These are phyloP conservation scores for Adelges cooleyi DNA, from an alignment of 1,140 invertebrate species.

Conservation along the genomic window DNA sequence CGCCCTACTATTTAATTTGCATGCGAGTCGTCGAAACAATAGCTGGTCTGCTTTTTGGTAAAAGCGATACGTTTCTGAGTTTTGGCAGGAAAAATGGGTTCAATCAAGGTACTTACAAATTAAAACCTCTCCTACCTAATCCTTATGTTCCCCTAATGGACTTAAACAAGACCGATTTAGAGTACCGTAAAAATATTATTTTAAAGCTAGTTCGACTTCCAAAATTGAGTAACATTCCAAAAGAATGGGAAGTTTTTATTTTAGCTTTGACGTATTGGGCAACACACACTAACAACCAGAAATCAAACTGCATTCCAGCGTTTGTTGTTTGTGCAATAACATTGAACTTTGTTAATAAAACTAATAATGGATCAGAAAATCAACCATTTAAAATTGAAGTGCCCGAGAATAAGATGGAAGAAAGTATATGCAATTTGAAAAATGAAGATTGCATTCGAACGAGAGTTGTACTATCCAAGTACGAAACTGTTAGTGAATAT, in stretches of 20 bases:
- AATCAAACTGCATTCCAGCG: slow-evolving; percentile 30
- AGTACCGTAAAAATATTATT: slow-evolving; percentile 24
- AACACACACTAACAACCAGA: slow-evolving; percentile 20
- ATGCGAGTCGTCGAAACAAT: slow-evolving; percentile 42
- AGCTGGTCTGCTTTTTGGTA: slow-evolving; percentile 43
- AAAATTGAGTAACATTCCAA: slow-evolving; percentile 27
- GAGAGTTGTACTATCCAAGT: background rate
- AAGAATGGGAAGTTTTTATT: slow-evolving; percentile 31
- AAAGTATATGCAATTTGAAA: background rate
- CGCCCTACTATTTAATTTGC: slow-evolving; percentile 48
- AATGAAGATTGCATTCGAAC: background rate
- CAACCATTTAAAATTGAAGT: background rate
- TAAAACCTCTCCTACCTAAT: background rate
- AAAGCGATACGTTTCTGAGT: slow-evolving; percentile 8
- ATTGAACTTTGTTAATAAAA: slow-evolving; percentile 22
- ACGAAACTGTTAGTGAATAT: background rate
- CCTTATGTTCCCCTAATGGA: slow-evolving; percentile 6
- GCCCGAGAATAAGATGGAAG: background rate
- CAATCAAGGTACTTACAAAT: slow-evolving; percentile 5
- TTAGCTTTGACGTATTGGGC: slow-evolving; percentile 33
- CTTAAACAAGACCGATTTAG: background rate
- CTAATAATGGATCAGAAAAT: background rate
- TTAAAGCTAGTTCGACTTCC: slow-evolving; percentile 22
- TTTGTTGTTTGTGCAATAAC: slow-evolving; percentile 32
- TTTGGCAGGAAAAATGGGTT: slow-evolving; percentile 20